A percentile compares a stretch with the other conserved stretches of the same genome.
Evolutionary conservation across 1,140 invertebrate genomes (phyloP).

Genomic region (Bombus affinis): DNA sequence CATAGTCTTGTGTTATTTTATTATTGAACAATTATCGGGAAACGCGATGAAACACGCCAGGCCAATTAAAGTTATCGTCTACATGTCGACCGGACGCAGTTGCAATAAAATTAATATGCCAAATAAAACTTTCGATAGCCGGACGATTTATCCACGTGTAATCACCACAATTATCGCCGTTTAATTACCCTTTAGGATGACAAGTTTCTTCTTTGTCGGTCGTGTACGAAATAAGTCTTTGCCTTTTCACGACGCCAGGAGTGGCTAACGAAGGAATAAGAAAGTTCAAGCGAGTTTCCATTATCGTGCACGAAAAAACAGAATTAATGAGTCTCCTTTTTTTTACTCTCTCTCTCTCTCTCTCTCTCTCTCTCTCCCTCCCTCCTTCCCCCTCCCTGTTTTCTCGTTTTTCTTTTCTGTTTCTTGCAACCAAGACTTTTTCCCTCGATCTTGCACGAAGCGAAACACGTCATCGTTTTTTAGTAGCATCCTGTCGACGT

Average conservation of each 20-base stretch:
- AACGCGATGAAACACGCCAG: background rate
- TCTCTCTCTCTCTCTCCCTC: background rate
- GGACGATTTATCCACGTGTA: conserved; percentile 44
- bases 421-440: background rate
- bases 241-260: conserved; percentile 35
- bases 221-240: conserved; percentile 4
- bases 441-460: background rate
- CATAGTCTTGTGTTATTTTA: conserved; percentile 13
- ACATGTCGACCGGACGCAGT: background rate
- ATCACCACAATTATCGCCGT: conserved; percentile 51
- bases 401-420: background rate
- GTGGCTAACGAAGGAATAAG: conserved; percentile 55
- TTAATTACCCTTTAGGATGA: conserved; percentile 48
- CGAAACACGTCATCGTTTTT: conserved; percentile 23
- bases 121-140: conserved; percentile 47
- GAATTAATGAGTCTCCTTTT: conserved; percentile 55
- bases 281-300: conserved; percentile 56
- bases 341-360: too few relatives aligned
- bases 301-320: conserved; percentile 58
- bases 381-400: too few relatives aligned
- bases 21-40: conserved; percentile 47
- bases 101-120: conserved; percentile 52
- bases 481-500: background rate
- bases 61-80: conserved; percentile 62
- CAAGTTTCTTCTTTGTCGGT: conserved; percentile 11